phyloP scores from a whole-genome alignment of 2,113 vertebrate genomes.

The Centrocercus urophasianus region DNA sequence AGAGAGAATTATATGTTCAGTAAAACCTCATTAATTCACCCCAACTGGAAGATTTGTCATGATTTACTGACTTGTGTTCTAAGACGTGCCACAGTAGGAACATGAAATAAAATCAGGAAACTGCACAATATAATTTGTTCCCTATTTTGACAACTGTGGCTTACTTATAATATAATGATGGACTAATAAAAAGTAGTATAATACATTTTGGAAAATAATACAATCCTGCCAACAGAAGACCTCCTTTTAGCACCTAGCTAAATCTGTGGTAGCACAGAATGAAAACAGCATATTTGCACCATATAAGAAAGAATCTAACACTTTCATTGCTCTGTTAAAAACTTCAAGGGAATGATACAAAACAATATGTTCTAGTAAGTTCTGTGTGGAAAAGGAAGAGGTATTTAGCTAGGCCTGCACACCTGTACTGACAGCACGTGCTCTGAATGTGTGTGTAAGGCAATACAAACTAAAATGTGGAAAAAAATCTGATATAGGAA shows the following conservation, averaged over 20 bases:
- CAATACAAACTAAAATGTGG: not conserved
- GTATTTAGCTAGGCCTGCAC: not conserved
- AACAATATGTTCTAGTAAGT: not conserved
- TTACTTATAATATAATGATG: constrained; percentile 2
- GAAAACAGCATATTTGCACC: not conserved
- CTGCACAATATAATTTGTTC: not conserved
- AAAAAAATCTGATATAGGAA: not conserved
- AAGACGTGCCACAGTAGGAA: not conserved
- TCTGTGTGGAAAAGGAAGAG: not conserved
- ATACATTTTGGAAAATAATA: not conserved
- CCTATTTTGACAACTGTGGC: constrained; percentile 30
- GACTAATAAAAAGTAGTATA: not conserved
- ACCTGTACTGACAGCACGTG: not conserved
- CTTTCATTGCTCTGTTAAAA: not conserved
- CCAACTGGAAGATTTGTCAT: not conserved
- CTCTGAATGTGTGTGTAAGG: not conserved
- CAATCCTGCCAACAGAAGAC: not conserved
- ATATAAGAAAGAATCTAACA: not conserved
- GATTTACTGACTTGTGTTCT: constrained; percentile 51
- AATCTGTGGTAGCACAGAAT: not conserved
- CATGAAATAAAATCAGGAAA: not conserved
- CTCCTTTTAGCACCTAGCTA: not conserved
- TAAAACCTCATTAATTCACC: constrained; percentile 41
- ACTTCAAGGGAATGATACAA: not conserved
- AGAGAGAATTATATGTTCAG: constrained; percentile 33